phyloP scores from a whole-genome alignment of 2,113 vertebrate genomes.

The Cyrtonyx montezumae region DNA sequence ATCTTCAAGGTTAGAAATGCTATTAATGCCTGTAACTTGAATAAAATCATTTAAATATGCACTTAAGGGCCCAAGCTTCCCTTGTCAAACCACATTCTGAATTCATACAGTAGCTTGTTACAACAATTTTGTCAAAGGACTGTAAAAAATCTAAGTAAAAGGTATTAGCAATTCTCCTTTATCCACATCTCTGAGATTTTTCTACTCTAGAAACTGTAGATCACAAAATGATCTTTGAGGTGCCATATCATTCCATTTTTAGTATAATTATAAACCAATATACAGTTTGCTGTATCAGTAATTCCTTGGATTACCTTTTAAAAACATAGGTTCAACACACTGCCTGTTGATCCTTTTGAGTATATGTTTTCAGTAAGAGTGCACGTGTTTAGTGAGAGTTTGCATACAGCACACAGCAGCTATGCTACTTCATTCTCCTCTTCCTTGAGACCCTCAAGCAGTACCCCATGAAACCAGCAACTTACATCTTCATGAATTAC shows the following conservation, averaged over 20 bases:
- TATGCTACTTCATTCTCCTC: background rate
- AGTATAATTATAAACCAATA: background rate
- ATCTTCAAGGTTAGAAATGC: conserved; percentile 13
- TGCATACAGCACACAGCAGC: background rate
- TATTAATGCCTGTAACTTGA: background rate
- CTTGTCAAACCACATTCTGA: background rate
- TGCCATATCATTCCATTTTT: background rate
- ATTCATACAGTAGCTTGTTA: background rate
- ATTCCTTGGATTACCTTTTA: background rate
- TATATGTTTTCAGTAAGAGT: background rate
- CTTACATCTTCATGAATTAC: background rate
- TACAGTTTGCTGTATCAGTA: background rate
- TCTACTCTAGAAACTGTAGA: background rate
- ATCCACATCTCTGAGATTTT: background rate
- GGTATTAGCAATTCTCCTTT: background rate
- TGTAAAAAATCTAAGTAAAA: background rate
- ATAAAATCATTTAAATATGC: background rate
- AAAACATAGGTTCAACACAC: background rate
- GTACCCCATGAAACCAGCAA: background rate
- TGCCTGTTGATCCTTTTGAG: background rate
- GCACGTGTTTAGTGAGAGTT: background rate
- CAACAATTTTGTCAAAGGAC: background rate
- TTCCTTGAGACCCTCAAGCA: background rate
- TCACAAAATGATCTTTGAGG: background rate
- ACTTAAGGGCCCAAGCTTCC: background rate